phyloP scores from a whole-genome alignment of 2,113 vertebrate genomes.

The Odontesthes bonariensis region DNA sequence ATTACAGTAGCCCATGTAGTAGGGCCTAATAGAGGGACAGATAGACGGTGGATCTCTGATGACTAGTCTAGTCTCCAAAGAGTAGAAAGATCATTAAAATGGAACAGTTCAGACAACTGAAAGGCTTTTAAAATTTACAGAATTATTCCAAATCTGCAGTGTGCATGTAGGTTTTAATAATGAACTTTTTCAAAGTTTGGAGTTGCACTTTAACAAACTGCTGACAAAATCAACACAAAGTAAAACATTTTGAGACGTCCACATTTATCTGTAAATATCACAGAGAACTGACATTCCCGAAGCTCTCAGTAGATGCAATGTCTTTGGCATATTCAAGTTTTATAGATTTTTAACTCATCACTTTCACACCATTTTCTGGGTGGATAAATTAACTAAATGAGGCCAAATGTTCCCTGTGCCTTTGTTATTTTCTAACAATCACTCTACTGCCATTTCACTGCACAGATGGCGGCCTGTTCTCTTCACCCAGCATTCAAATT shows the following conservation, averaged over 20 bases:
- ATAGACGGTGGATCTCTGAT: constrained; percentile 41
- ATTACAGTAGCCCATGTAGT: constrained; percentile 47
- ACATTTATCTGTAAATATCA: no score
- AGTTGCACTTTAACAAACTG: neutral
- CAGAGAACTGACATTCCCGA: no score
- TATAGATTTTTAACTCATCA: no score
- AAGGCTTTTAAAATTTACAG: neutral
- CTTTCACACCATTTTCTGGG: neutral
- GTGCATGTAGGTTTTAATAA: neutral
- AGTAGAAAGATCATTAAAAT: neutral
- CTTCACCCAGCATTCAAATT: neutral
- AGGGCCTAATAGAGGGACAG: constrained; percentile 23
- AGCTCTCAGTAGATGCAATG: no score
- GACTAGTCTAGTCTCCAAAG: constrained; percentile 9
- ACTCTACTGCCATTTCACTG: neutral
- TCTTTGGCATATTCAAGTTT: no score
- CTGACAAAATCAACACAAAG: no score
- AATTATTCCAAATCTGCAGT: constrained; percentile 1
- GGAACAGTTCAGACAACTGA: neutral
- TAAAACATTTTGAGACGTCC: no score
- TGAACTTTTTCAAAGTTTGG: neutral
- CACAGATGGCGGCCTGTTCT: neutral
- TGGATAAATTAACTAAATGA: neutral
- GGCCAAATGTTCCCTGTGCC: neutral
- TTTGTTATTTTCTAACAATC: neutral